phyloP scores from a whole-genome alignment of 2,113 vertebrate species.

The Cyanoramphus novaezelandiae region DNA sequence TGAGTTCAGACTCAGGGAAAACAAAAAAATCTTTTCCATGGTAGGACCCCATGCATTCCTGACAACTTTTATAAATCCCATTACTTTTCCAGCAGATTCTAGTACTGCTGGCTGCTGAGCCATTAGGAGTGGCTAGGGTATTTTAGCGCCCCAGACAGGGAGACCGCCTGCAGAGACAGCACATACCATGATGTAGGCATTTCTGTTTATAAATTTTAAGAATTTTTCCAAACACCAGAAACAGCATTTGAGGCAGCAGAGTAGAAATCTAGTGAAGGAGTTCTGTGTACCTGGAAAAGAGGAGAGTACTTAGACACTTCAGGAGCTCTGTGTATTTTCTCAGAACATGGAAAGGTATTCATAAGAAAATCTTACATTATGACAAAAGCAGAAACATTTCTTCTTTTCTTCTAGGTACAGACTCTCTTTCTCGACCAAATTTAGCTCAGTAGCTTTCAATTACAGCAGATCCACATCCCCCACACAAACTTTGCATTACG shows the following conservation, averaged over 20 bases:
- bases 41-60: background rate
- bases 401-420: background rate
- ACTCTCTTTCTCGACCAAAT: background rate
- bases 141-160: background rate
- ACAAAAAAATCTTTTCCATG: background rate
- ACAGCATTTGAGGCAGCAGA: conserved; percentile 92
- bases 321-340: background rate
- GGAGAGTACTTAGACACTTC: background rate
- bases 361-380: background rate
- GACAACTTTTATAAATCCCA: background rate
- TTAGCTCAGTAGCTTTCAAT: background rate
- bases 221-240: conserved; percentile 97
- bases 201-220: conserved; percentile 95
- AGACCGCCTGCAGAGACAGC: background rate
- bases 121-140: background rate
- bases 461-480: background rate
- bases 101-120: background rate
- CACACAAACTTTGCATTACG: background rate
- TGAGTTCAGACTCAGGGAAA: background rate
- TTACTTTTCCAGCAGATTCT: background rate
- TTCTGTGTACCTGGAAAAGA: conserved; percentile 82
- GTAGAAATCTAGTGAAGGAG: conserved; percentile 80
- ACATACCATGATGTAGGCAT: conserved; percentile 97
- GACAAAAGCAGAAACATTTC: background rate
- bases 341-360: background rate